phyloP scores from a whole-genome alignment of 2,797 vertebrate genomes.

The Tapirus indicus region DNA sequence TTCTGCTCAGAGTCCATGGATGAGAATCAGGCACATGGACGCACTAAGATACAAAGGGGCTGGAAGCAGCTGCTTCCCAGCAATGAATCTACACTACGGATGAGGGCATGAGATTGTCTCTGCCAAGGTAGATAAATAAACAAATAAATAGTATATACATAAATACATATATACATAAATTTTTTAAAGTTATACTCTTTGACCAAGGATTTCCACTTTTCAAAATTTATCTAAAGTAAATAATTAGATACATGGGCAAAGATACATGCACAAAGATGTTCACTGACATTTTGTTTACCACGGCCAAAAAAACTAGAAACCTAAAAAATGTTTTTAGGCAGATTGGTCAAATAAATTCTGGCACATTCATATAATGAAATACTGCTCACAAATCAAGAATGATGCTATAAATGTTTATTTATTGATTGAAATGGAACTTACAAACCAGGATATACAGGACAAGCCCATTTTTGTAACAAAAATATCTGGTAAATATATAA shows the following conservation, averaged over 20 bases:
- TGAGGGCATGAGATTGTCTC: neutral
- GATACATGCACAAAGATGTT: neutral
- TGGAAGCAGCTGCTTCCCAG: neutral
- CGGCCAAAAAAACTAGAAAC: slow-evolving; percentile 46
- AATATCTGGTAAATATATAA: neutral
- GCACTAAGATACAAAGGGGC: neutral
- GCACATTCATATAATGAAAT: slow-evolving; percentile 5
- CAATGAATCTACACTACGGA: neutral
- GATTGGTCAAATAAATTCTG: slow-evolving; percentile 38
- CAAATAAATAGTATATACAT: neutral
- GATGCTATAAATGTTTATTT: neutral
- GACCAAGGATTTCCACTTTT: neutral
- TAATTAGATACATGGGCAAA: neutral
- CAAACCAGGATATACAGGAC: neutral
- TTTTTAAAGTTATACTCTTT: neutral
- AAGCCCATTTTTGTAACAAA: slow-evolving; percentile 30
- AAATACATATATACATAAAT: neutral
- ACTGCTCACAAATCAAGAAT: slow-evolving; percentile 36
- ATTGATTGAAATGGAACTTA: neutral
- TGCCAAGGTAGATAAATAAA: neutral
- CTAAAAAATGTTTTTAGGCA: slow-evolving; percentile 13
- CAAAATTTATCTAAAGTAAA: slow-evolving; percentile 6
- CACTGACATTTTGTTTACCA: neutral
- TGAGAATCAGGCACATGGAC: neutral
- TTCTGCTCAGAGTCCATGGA: neutral